These are phyloP conservation scores for Thinocorus orbignyianus DNA, from an alignment of 2,113 vertebrate genomes.

Conservation along the genomic window DNA sequence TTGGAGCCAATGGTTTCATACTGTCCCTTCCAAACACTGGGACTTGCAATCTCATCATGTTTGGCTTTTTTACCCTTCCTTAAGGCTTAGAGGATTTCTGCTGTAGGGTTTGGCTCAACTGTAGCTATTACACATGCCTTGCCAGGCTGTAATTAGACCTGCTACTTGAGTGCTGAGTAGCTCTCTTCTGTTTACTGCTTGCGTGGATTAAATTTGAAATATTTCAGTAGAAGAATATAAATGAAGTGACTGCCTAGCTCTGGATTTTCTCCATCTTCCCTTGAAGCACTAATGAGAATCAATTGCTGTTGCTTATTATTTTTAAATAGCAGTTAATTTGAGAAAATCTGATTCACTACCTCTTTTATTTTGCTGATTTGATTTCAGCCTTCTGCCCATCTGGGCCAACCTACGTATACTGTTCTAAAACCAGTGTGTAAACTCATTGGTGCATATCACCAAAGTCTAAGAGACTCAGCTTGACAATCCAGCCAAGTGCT, in stretches of 20 bases:
- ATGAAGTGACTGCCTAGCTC: slow-evolving; percentile 27
- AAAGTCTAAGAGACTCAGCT: background rate
- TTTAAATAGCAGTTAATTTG: slow-evolving; percentile 60
- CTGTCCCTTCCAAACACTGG: background rate
- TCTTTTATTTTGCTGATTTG: slow-evolving; percentile 57
- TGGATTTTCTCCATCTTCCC: slow-evolving; percentile 39
- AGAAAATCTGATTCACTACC: slow-evolving; percentile 50
- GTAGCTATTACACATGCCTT: background rate
- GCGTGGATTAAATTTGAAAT: slow-evolving; percentile 13
- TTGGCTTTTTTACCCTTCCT: background rate
- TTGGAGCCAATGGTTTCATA: background rate
- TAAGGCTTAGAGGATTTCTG: background rate
- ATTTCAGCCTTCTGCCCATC: slow-evolving; percentile 56
- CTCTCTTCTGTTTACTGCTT: slow-evolving; percentile 32
- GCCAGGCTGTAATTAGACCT: background rate
- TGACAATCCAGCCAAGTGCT: background rate
- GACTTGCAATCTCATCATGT: background rate
- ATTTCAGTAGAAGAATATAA: slow-evolving; percentile 16
- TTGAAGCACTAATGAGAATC: slow-evolving; percentile 21
- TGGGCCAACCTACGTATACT: background rate
- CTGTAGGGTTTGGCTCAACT: background rate
- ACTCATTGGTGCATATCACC: background rate
- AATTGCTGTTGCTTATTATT: slow-evolving; percentile 58
- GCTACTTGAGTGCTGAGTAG: slow-evolving; percentile 24
- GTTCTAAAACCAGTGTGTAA: slow-evolving; percentile 16